phyloP scores from a whole-genome alignment of 2,797 vertebrate species.

The Philypnodon macrostomus region DNA sequence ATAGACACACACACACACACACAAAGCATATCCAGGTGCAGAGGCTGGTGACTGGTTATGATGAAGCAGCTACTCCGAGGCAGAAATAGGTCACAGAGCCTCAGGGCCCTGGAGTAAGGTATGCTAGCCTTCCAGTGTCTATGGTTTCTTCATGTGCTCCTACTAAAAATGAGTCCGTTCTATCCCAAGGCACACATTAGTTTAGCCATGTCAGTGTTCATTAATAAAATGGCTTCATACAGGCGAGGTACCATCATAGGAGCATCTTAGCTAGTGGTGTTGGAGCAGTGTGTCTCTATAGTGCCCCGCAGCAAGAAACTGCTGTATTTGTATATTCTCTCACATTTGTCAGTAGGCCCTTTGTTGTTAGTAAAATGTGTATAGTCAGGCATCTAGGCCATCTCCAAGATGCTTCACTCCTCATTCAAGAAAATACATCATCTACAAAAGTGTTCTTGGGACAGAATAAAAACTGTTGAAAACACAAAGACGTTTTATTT shows the following conservation, averaged over 20 bases:
- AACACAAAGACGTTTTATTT: too few species aligned
- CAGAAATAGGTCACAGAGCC: constrained; percentile 71
- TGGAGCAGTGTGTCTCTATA: background rate
- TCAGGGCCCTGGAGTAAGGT: constrained; percentile 44
- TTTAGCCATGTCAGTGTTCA: constrained; percentile 8
- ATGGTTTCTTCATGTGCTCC: constrained; percentile 16
- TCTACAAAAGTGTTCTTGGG: background rate
- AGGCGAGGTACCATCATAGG: background rate
- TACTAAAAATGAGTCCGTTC: constrained; percentile 6
- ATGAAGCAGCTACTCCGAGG: constrained; percentile 64
- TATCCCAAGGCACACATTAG: constrained; percentile 16
- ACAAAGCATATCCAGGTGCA: constrained; percentile 66
- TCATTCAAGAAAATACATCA: background rate
- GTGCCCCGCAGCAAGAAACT: background rate
- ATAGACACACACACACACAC: constrained; percentile 24
- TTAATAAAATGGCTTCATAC: constrained; percentile 5
- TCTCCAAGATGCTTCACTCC: background rate
- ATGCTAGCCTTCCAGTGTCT: constrained; percentile 34
- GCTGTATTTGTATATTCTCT: background rate
- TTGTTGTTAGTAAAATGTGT: background rate
- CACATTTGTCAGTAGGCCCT: background rate
- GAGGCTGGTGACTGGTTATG: constrained; percentile 55
- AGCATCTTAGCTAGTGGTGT: background rate
- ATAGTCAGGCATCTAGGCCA: constrained; percentile 1
- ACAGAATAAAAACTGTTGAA: too few species aligned